Base-by-base conservation (phyloP, 2,797 vertebrate genomes). In the Borostomias antarcticus region DNA sequence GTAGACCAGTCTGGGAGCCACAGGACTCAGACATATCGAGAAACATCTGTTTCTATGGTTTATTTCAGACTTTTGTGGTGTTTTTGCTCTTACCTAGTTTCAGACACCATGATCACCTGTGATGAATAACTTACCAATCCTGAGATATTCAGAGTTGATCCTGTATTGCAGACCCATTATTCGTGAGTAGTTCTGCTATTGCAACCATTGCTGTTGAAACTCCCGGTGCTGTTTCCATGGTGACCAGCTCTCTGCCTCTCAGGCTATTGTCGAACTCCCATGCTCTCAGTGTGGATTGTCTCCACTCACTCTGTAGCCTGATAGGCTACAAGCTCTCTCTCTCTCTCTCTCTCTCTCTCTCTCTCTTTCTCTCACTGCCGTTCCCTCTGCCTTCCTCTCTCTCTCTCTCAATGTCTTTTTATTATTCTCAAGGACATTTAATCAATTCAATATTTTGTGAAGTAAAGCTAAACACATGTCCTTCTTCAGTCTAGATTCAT, bases 191-290 rank as follows among this genome's bases (percentile, higher is more conserved):
- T 35, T 48, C 37, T 51, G 54, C 29, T 52, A 52, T 28, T 37
- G 45, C 48, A 51, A 52, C 58, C 57, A 37, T 60, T 47, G 40
- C 17, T 43, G 45, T 59, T 59, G 23, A 60, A 58, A 60, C 57
- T 68, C 64, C 43, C 26, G 37, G 35, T 26, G 37, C 65, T 52
- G 65, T 67, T 67, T 59, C 65, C 66, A 68, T 68, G 58, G 58
- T 30, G 48, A 68, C 57, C 47, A 43, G 35, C 47, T 61, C 47
- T 60, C 57, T 15, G 33, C 58, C 66, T 61, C 17, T 50, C 64
- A 52, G 48, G 57, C 57, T 60, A 60, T 53, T 53, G 32, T 58
- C n/a, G 7, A 33, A 5, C 15, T 4, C 40, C n/a, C 13, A 4
- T 4, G 40, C 3, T 6, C 40, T 4, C 26, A 40, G 48, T 30